Base-by-base conservation (phyloP, 2,888 invertebrate species). In the Sinopyrophorus schimmeli region DNA sequence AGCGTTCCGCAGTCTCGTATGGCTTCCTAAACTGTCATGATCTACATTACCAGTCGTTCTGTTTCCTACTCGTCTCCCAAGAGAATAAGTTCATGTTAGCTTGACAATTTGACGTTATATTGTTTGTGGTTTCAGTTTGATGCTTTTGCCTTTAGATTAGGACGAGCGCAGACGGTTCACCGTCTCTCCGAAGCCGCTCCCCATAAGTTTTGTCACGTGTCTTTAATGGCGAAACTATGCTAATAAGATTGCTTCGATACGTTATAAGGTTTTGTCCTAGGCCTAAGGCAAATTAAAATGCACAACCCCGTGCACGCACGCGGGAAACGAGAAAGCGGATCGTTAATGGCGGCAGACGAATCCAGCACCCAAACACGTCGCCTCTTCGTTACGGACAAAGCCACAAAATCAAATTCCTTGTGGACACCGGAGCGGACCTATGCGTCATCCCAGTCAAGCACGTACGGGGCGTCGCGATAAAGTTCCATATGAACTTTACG, bases 101-200 rank as follows among this genome's bases (percentile, higher is more conserved):
- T 35, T 48, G 48, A 53, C 53, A 53, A 53, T 53, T 48, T 53
- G 48, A 48, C 48, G 48, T 53, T 48, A 53, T 48, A 52, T 48
- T 44, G 53, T 53, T 44, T 48, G 48, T 31, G 53, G 53, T 44
- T 37, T 44, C 20, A 38, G 43, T 43, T 53, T 53, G 53, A 53
- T 48, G 48, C 43, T 43, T 44, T 48, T 31, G 42, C 28, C 53
- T 31, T 44, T 42, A 47, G 42, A 47, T 34, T 30, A 43, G 47
- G 40, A 41, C 23, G 38, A 39, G 40, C 26, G 21, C 31, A 10
- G 28, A 14, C n/a, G n/a, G 35, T 37, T 31, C 17, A 26, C 18
- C 14, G 31, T 46, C 30, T 46, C 27, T 11, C 18, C 31, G 15
- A 21, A 27, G 38, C 30, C 35, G 9, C 17, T n/a, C 39, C 24